Base-by-base conservation (phyloP, 2,113 vertebrate species). In the Callithrix jacchus region DNA sequence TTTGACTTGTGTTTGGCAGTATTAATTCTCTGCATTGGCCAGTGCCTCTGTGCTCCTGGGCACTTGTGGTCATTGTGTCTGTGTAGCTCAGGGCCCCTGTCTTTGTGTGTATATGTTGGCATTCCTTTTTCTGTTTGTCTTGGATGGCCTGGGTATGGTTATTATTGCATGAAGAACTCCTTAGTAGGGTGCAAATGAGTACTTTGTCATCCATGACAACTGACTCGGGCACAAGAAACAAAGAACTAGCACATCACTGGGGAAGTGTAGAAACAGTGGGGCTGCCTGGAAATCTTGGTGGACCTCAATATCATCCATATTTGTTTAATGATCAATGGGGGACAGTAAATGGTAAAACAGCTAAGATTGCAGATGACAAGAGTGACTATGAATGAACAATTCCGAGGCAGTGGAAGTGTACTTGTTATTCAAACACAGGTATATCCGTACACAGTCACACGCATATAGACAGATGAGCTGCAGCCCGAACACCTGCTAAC, bases 81-180 rank as follows among this genome's bases (percentile, higher is more conserved):
- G 14, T 80, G 37, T 54, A 18, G 42, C 58, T 18, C 13, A 14
- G 21, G 32, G 87, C 35, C 87, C 58, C 56, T 0, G 21, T 49
- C 17, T 74, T 45, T 84, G 84, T 64, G 2, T 13, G 9, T 47
- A 20, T 27, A 14, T 6, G 0, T 27, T 27, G 40, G 4, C 11
- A 16, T 87, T 45, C 76, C 45, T 91, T 89, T 77, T 58, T 94
- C 54, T 76, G 21, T 58, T 87, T 61, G 66, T 79, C 30, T 88
- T 52, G 18, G 23, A 37, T 8, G 14, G 18, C 61, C 20, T 52
- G 5, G 18, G 58, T 49, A 8, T 66, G 30, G 5, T 58, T 14
- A n/a, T 70, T 47, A 21, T 42, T 47, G 89, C 47, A 30, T 23
- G 84, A 40, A 52, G 61, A 90, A 40, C 5, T 56, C 18, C 73